Evolutionary conservation across 2,888 invertebrate genomes (phyloP).

Genomic region (Caenorhabditis sp.): DNA sequence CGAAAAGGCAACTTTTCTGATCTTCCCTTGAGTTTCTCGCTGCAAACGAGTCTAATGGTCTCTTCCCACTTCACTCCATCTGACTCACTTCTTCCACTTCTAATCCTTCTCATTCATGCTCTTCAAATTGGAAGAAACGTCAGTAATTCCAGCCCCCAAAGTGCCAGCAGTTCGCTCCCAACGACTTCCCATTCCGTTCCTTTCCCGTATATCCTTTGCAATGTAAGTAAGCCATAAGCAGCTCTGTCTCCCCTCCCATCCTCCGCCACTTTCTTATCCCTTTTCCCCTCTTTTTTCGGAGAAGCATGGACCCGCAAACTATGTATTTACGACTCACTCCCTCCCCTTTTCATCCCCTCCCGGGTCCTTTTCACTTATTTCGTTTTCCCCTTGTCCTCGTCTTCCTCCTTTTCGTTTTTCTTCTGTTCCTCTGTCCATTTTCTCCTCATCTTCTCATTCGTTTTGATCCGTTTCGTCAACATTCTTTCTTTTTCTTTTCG

Average conservation of each 20-base stretch:
- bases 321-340: conserved; percentile 49
- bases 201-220: conserved; percentile 10
- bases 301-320: conserved; percentile 55
- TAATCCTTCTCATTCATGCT: not conserved
- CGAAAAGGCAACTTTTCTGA: not conserved
- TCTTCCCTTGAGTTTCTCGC: not conserved
- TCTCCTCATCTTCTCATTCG: too few species aligned
- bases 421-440: conserved; percentile 7
- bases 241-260: conserved; percentile 6
- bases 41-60: not conserved
- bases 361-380: conserved; percentile 39
- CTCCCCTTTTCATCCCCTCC: conserved; percentile 7
- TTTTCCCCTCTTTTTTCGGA: conserved; percentile 26
- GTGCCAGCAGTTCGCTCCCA: conserved; percentile 9
- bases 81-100: conserved; percentile 11
- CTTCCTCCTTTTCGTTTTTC: conserved; percentile 16
- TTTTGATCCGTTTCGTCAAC: conserved; percentile 38
- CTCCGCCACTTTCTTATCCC: conserved; percentile 38
- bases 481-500: not conserved
- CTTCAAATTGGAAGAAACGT: too few species aligned
- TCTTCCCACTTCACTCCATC: not conserved
- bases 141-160: too few species aligned
- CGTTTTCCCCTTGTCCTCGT: conserved; percentile 11
- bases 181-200: not conserved
- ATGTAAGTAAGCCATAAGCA: conserved; percentile 46